A percentile compares a stretch with the other conserved stretches of the same genome.
Conservation (phyloP, 2,113 vertebrate genomes). For the Psittacara wagleri region DNA sequence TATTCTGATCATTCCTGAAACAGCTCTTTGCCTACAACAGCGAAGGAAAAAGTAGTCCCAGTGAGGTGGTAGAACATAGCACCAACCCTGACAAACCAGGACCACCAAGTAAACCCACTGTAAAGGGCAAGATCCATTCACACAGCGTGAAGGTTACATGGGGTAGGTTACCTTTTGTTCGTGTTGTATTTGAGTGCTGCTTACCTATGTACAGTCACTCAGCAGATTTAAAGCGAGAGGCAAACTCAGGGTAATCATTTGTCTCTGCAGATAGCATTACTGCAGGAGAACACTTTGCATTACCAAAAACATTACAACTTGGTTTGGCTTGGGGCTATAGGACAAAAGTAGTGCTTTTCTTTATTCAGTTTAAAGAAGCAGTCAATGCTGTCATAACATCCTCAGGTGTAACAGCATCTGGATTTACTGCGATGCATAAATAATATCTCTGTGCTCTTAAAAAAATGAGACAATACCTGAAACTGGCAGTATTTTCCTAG, state of each 20-base stretch:
- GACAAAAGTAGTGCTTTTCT: rapidly evolving
- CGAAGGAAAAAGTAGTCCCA: slow-evolving; percentile 79
- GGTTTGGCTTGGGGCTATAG: not conserved
- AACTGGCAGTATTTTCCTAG: not conserved
- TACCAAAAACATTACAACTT: not conserved
- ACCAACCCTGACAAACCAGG: slow-evolving; percentile 79
- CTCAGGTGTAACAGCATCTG: no score
- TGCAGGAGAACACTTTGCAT: not conserved
- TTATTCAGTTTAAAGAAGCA: not conserved
- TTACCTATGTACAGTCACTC: no score
- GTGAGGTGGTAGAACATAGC: slow-evolving; percentile 75
- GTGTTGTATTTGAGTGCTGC: rapidly evolving
- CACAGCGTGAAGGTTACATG: slow-evolving; percentile 74
- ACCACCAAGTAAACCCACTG: slow-evolving; percentile 65
- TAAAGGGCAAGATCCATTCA: slow-evolving; percentile 74
- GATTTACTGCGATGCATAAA: not conserved
- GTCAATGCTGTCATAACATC: not conserved
- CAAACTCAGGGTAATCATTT: not conserved
- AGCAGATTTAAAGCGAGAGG: not conserved
- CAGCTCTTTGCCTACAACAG: slow-evolving; percentile 79
- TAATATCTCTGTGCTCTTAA: not conserved
- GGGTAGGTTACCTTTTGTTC: slow-evolving; percentile 63
- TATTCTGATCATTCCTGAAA: not conserved
- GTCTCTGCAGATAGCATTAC: not conserved
- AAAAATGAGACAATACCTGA: not conserved